Evolutionary conservation across 1,140 invertebrate genomes (phyloP), one percentile per base, ranked within the genome.

Genomic region (Ips nitidus): DNA sequence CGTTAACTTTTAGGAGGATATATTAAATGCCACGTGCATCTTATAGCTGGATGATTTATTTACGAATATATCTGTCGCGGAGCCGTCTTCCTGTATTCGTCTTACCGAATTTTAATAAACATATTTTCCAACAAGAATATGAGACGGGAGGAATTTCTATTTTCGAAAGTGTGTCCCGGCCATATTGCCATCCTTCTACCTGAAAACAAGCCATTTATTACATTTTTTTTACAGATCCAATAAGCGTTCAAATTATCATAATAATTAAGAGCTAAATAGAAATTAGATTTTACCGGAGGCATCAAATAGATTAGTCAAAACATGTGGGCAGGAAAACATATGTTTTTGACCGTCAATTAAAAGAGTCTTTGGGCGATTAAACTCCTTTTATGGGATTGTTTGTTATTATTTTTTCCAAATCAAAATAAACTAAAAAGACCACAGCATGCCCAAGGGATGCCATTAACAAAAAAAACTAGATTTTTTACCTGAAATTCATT

Each of bases 211-310:
- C 58, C 3, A 60, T 60, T 60, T 43, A 36, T 60, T 43, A 60
- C 38, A 5, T 36, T 5, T 36, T 41, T 22, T 22, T 22, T 22
- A 22, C 22, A 4, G 40, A 36, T 55, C 37, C 52, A 55, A 55
- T 65, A 43, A 65, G 41, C 38, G 22, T 41, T 37, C 36, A 55
- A 65, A 65, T 65, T 53, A 65, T 42, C 62, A 65, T 65, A 65
- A 65, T 65, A 65, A 53, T 65, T 65, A 65, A 65, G 52, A 55
- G 52, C 37, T 65, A 65, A 65, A 65, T 65, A 41, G 62, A 65
- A 65, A 56, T 65, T 55, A 65, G 56, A 7, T 41, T 65, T 65
- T 43, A 56, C 62, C 62, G 22, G n/a, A 55, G 52, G 62, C 62
- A 8, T 42, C 36, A 41, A 65, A 55, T 65, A 53, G 62, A 65